Percentiles rank a stretch among this genome's conserved stretches.
Evolutionary conservation across 1,140 invertebrate species (phyloP).

Genomic region (Gonioctena quinquepunctata): DNA sequence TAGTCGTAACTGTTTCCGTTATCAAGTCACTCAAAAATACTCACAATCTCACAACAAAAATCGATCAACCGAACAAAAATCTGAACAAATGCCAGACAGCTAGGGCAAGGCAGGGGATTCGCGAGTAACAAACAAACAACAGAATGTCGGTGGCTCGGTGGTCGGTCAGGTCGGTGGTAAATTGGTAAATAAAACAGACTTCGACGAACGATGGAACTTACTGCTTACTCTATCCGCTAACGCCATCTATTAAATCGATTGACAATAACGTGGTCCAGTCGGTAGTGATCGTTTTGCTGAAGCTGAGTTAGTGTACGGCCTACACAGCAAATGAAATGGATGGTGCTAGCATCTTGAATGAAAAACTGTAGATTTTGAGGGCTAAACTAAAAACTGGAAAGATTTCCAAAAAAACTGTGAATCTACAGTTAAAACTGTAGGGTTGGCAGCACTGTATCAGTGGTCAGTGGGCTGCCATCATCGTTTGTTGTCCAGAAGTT

Average conservation of each 20-base stretch:
- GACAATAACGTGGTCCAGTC: background rate
- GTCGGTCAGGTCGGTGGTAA: no score
- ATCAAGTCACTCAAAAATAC: no score
- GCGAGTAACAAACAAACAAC: background rate
- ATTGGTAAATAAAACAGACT: background rate
- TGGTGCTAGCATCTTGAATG: conserved; percentile 1
- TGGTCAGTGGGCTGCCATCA: no score
- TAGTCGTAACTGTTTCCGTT: background rate
- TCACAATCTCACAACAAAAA: background rate
- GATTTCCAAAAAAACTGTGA: background rate
- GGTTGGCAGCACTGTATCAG: conserved; percentile 10
- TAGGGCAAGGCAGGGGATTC: background rate
- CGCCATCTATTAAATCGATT: conserved; percentile 2
- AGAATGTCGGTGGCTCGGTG: background rate
- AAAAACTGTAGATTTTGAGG: conserved; percentile 1
- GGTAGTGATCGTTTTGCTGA: background rate
- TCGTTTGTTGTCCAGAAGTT: background rate
- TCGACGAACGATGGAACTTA: background rate
- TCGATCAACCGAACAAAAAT: background rate
- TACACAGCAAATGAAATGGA: background rate
- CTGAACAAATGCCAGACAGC: background rate
- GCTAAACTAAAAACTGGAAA: conserved; percentile 9
- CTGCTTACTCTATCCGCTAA: background rate
- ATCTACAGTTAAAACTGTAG: conserved; percentile 11
- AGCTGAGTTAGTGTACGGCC: background rate